Evolutionary conservation across 1,140 invertebrate genomes (phyloP).

Genomic region (Gonatopus flavifemur): DNA sequence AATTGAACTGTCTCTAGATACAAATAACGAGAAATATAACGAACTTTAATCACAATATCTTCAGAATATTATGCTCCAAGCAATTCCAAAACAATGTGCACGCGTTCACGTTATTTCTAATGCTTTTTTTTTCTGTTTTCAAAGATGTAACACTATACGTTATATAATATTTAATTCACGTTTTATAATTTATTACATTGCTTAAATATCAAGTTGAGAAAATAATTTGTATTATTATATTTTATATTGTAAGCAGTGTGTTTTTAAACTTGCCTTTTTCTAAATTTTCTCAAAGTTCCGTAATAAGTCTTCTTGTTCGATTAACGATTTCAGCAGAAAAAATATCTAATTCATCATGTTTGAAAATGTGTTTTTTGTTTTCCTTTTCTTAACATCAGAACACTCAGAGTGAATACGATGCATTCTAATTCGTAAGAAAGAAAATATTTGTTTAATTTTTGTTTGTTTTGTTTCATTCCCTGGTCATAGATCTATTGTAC

Average conservation of each 20-base stretch:
- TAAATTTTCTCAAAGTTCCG: constrained; percentile 34
- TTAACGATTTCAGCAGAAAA: constrained; percentile 30
- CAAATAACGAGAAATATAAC: too few relatives aligned
- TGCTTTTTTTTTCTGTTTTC: too few relatives aligned
- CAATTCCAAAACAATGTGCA: constrained; percentile 44
- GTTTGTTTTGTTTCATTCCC: constrained; percentile 18
- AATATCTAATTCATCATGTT: constrained; percentile 26
- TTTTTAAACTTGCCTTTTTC: constrained; percentile 30
- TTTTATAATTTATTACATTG: constrained; percentile 38
- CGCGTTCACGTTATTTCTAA: constrained; percentile 33
- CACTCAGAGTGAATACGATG: constrained; percentile 11
- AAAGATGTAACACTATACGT: constrained; percentile 33
- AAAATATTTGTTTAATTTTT: constrained; percentile 10
- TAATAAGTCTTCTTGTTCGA: constrained; percentile 28
- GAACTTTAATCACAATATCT: too few relatives aligned
- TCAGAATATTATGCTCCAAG: constrained; percentile 37
- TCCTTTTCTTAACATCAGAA: constrained; percentile 2
- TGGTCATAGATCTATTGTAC: constrained; percentile 25
- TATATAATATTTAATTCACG: constrained; percentile 38
- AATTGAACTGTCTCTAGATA: too few relatives aligned
- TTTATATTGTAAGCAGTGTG: constrained; percentile 44
- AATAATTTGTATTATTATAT: constrained; percentile 56
- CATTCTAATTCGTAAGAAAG: constrained; percentile 22
- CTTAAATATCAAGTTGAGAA: constrained; percentile 56
- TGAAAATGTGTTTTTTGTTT: constrained; percentile 15